phyloP scores from a whole-genome alignment of 2,888 invertebrate species.

The Tortrix viridana region DNA sequence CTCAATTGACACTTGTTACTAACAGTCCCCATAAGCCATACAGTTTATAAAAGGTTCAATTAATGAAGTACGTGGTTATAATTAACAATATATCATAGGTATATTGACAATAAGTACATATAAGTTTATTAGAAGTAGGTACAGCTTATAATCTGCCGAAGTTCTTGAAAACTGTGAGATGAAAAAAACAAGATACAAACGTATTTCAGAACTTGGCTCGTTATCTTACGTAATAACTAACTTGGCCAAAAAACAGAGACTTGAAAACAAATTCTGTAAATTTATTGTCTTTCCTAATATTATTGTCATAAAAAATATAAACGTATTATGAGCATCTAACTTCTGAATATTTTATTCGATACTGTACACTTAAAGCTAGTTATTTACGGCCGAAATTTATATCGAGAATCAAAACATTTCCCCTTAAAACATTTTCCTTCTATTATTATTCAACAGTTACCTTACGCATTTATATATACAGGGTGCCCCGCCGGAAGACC shows the following conservation, averaged over 20 bases:
- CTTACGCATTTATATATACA: conserved; percentile 63
- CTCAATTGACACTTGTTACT: too few species aligned
- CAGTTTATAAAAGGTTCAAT: not conserved
- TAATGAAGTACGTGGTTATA: not conserved
- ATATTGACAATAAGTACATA: too few species aligned
- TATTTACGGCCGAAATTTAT: conserved; percentile 19
- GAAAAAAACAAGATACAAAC: conserved; percentile 6
- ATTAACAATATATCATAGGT: too few species aligned
- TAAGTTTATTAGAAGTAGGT: conserved; percentile 2
- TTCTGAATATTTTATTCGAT: not conserved
- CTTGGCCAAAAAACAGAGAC: conserved; percentile 9
- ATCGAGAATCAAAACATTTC: conserved; percentile 33
- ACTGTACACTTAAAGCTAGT: not conserved
- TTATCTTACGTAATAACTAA: not conserved
- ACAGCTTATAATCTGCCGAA: not conserved
- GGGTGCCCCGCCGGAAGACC: conserved; percentile 77
- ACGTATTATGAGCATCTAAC: conserved; percentile 5
- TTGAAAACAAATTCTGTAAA: conserved; percentile 4
- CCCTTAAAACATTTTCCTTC: conserved; percentile 38
- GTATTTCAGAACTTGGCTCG: conserved; percentile 16
- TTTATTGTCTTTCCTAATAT: conserved; percentile 4
- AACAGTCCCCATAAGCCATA: too few species aligned
- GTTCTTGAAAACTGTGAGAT: not conserved
- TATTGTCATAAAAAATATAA: conserved; percentile 1
- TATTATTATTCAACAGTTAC: conserved; percentile 71